These are phyloP conservation scores for Ischnus inquisitorius DNA, from an alignment of 2,888 invertebrate species.

Conservation along the genomic window DNA sequence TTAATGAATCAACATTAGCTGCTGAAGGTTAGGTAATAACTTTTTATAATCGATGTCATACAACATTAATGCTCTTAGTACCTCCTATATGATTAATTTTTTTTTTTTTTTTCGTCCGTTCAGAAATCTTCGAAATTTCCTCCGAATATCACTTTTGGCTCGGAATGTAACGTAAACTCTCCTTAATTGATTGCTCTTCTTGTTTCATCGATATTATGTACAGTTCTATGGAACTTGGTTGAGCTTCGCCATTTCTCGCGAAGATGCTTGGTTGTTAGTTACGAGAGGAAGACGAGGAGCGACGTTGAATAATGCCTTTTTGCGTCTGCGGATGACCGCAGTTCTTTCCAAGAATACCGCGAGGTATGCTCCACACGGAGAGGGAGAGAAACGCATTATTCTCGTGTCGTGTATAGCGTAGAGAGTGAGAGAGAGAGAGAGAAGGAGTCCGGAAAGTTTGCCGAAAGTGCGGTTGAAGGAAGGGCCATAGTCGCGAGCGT, in stretches of 20 bases:
- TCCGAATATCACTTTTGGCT: no score
- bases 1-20: no score
- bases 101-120: no score
- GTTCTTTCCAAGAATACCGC: conserved; percentile 68
- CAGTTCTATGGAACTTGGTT: conserved; percentile 21
- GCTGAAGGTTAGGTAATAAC: no score
- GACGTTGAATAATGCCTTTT: conserved; percentile 69
- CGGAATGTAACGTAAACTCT: no score
- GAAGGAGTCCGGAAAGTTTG: not conserved
- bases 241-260: conserved; percentile 17
- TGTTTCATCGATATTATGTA: not conserved
- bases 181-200: not conserved
- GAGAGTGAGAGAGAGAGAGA: not conserved
- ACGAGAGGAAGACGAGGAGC: conserved; percentile 58
- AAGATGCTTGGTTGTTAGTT: conserved; percentile 33
- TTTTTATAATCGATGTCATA: no score
- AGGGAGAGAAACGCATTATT: conserved; percentile 50
- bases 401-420: conserved; percentile 18
- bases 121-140: no score
- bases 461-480: conserved; percentile 14
- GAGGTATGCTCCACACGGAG: conserved; percentile 55
- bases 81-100: no score
- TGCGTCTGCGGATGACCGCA: conserved; percentile 66
- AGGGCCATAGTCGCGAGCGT: conserved; percentile 1
- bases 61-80: no score